A percentile compares a stretch with the other conserved stretches of the same genome.
These are phyloP conservation scores for Lethenteron camtschaticum DNA, from an alignment of 2,113 vertebrate species.

Conservation along the genomic window DNA sequence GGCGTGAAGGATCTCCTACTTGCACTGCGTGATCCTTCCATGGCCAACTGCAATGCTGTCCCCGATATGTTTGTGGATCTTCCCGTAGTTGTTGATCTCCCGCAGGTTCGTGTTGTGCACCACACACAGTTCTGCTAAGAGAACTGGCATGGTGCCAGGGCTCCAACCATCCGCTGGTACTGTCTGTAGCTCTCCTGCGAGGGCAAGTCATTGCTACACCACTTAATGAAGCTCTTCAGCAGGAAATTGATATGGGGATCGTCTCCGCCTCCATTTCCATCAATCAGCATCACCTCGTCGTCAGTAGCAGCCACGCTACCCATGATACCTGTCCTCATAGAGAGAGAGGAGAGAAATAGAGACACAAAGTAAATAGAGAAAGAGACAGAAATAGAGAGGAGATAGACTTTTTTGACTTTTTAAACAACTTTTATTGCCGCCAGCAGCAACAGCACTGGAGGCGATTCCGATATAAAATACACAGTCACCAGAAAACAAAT, in stretches of 20 bases:
- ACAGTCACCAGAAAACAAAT: too few relatives aligned
- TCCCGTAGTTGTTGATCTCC: slow-evolving; percentile 98
- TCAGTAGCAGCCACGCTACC: too few relatives aligned
- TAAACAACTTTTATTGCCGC: too few relatives aligned
- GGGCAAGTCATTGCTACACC: slow-evolving; percentile 43
- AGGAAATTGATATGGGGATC: slow-evolving; percentile 76
- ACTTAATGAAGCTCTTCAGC: slow-evolving; percentile 85
- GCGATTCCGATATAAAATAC: too few relatives aligned
- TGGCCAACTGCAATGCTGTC: slow-evolving; percentile 71
- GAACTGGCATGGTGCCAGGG: slow-evolving; percentile 76
- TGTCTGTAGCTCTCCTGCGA: slow-evolving; percentile 41
- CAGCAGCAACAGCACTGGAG: too few relatives aligned
- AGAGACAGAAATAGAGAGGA: too few relatives aligned
- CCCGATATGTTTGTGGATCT: slow-evolving; percentile 76
- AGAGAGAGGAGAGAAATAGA: too few relatives aligned
- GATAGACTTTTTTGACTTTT: too few relatives aligned
- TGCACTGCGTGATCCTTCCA: slow-evolving; percentile 87
- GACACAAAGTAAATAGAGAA: too few relatives aligned
- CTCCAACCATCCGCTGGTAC: slow-evolving; percentile 81
- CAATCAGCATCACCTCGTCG: slow-evolving; percentile 88
- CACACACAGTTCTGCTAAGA: slow-evolving; percentile 82
- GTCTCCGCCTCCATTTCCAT: slow-evolving; percentile 86
- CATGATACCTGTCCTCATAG: too few relatives aligned
- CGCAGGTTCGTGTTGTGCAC: slow-evolving; percentile 93
- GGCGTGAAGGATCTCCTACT: slow-evolving; percentile 87